Conservation (phyloP, 1,140 invertebrate genomes). For the Penaeus indicus region DNA sequence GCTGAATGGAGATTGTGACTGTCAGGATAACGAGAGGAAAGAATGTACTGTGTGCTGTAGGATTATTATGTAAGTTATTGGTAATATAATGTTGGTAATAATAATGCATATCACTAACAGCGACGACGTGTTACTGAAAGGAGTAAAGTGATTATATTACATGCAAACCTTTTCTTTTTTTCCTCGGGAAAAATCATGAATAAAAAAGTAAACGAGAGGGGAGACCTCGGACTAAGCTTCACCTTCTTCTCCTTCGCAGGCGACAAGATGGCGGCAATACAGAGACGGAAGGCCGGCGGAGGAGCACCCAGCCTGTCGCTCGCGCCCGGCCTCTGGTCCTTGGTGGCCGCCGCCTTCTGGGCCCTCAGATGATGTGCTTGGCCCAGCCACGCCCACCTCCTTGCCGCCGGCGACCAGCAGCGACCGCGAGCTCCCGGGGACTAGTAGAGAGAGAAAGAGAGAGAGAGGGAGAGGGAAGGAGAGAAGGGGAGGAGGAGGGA, state of each 20-base stretch:
- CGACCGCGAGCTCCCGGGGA: neutral
- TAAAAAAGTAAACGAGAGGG: too few relatives aligned
- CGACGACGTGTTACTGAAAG: neutral
- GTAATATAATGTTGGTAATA: too few relatives aligned
- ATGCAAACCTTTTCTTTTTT: neutral
- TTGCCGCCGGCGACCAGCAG: neutral
- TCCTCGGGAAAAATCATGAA: neutral
- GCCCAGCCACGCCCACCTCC: neutral
- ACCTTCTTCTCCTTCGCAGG: constrained; percentile 36
- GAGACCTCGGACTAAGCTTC: too few relatives aligned
- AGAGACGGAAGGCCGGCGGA: constrained; percentile 56
- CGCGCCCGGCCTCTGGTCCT: constrained; percentile 18
- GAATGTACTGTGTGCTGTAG: too few relatives aligned
- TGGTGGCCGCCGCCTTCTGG: neutral
- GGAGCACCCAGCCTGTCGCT: neutral
- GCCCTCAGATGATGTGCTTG: constrained; percentile 53
- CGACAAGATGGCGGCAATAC: constrained; percentile 66
- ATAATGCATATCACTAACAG: neutral
- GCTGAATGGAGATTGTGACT: constrained; percentile 4
- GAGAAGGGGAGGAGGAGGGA: neutral
- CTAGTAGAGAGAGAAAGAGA: neutral
- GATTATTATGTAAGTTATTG: neutral
- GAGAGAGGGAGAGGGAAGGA: neutral
- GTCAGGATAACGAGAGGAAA: neutral
- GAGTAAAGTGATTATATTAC: neutral